Evolutionary conservation across 2,113 vertebrate species (phyloP).

Genomic region (Myotis lucifugus): DNA sequence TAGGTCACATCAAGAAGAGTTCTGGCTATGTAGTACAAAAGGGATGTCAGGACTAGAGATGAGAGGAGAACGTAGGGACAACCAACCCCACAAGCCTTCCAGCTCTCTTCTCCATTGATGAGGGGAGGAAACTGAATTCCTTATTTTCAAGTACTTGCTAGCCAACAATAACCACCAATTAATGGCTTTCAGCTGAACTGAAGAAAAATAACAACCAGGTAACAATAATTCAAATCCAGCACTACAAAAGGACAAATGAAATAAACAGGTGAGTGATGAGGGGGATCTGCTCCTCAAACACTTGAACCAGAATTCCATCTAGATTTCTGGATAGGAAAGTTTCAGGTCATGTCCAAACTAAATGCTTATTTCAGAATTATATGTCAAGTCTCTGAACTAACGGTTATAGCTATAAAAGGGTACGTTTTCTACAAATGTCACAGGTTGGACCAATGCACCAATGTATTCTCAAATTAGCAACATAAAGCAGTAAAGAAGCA

Average conservation of each 20-base stretch:
- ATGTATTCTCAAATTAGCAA: constrained; percentile 7
- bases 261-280: not conserved
- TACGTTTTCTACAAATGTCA: not conserved
- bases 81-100: not conserved
- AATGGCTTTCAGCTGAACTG: not conserved
- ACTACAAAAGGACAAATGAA: not conserved
- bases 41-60: not conserved
- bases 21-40: not conserved
- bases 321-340: not conserved
- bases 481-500: not conserved
- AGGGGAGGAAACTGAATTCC: not conserved
- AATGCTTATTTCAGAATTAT: not conserved
- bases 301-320: not conserved
- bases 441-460: not conserved
- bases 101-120: not conserved
- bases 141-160: not conserved
- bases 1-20: not conserved
- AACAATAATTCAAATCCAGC: not conserved
- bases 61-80: not conserved
- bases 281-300: not conserved
- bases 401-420: not conserved
- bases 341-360: constrained; percentile 13
- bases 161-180: not conserved
- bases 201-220: not conserved
- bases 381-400: constrained; percentile 14